Conservation (phyloP, 2,888 invertebrate genomes). For the Synergus itoensis region DNA sequence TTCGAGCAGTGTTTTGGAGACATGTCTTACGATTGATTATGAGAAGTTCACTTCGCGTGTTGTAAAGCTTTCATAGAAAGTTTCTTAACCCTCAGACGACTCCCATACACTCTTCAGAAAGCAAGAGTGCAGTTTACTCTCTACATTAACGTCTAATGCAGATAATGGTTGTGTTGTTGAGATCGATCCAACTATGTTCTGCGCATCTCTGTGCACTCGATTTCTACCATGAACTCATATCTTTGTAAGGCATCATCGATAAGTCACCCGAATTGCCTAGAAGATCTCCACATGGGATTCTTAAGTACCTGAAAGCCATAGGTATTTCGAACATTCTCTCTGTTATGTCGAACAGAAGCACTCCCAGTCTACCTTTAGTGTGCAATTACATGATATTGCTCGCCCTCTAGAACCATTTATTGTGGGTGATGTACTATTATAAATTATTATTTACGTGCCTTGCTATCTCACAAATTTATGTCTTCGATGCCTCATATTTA, state of each 20-base stretch:
- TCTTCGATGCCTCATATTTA: not conserved
- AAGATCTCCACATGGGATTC: slow-evolving; percentile 39
- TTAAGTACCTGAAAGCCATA: slow-evolving; percentile 35
- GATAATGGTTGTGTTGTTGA: slow-evolving; percentile 13
- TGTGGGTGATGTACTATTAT: slow-evolving; percentile 3
- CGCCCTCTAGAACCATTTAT: slow-evolving; percentile 22
- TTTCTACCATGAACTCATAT: slow-evolving; percentile 24
- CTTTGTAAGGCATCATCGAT: slow-evolving; percentile 30
- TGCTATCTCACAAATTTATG: not conserved
- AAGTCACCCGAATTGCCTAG: slow-evolving; percentile 38
- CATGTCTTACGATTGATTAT: not conserved
- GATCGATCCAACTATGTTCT: slow-evolving; percentile 9
- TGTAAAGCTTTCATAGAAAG: slow-evolving; percentile 8
- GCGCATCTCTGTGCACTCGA: slow-evolving; percentile 15
- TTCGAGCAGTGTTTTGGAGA: not conserved
- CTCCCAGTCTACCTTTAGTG: slow-evolving; percentile 35
- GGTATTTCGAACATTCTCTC: slow-evolving; percentile 38
- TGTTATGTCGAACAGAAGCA: slow-evolving; percentile 35
- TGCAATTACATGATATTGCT: slow-evolving; percentile 39
- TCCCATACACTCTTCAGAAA: not conserved
- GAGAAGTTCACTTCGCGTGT: not conserved
- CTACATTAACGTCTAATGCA: not conserved
- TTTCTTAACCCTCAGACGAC: not conserved
- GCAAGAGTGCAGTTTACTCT: not conserved
- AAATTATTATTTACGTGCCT: slow-evolving; percentile 31